A percentile compares a stretch with the other conserved stretches of the same genome.
Evolutionary conservation across 2,113 vertebrate genomes (phyloP).

Genomic region (Colius striatus): DNA sequence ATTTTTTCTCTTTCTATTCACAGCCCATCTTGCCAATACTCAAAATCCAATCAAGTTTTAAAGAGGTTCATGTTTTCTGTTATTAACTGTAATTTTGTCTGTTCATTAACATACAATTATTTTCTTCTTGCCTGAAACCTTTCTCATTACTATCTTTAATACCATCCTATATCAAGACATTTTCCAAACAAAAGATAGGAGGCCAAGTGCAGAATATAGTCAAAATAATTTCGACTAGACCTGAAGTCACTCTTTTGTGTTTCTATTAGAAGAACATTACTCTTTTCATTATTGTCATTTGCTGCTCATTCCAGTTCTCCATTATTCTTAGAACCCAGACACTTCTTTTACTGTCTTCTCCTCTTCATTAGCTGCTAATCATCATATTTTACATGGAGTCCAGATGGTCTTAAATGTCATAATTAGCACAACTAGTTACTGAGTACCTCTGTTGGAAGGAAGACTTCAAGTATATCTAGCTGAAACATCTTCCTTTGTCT

Average conservation of each 20-base stretch:
- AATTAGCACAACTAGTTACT: not conserved
- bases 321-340: not conserved
- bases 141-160: not conserved
- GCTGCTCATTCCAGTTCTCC: not conserved
- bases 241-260: not conserved
- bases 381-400: not conserved
- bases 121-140: not conserved
- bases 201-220: not conserved
- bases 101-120: not conserved
- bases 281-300: not conserved
- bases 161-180: slow-evolving; percentile 4
- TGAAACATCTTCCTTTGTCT: not conserved
- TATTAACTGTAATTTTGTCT: slow-evolving; percentile 10
- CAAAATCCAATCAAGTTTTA: not conserved
- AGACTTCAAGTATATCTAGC: not conserved
- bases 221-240: slow-evolving; percentile 9
- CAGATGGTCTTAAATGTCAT: not conserved
- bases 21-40: not conserved
- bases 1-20: not conserved
- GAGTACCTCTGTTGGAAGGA: not conserved
- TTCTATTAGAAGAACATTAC: not conserved
- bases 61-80: not conserved
- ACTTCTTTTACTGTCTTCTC: not conserved
- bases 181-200: slow-evolving; percentile 4
- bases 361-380: slow-evolving; percentile 17